Evolutionary conservation across 2,797 vertebrate species (phyloP), one percentile per base, ranked within the genome.

Genomic region (Halcyon smyrnensis): DNA sequence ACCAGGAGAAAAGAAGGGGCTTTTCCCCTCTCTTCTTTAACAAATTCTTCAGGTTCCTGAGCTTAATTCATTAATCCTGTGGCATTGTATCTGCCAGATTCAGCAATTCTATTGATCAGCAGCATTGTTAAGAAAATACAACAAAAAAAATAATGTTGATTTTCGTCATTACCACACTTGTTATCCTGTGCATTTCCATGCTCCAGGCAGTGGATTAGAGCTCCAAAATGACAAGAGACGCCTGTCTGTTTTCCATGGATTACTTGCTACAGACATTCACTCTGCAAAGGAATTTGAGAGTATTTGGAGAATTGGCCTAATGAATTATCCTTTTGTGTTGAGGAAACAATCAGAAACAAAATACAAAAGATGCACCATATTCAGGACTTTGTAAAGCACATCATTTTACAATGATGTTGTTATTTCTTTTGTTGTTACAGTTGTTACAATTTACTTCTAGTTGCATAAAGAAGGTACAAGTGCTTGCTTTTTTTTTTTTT

Each of bases 91-190:
- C 92, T 97, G 93, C 95, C 96, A 97, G 94, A 90, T 97, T 96
- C 97, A 96, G 64, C 90, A 94, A 88, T 97, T 96, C 98, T 89
- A 97, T 97, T 98, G 98, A 98, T 97, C 95, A 95, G 78, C 60
- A 84, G 71, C 80, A 96, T 98, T 97, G 97, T 97, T 97, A 97
- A 97, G 95, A 97, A 97, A 97, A 97, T 91, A 97, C 97, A 97
- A 98, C 97, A 14, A 34, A 91, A 95, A 96, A 98, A 97, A 97
- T 97, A 96, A 96, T 97, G 97, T 98, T 98, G 98, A 87, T 98
- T 97, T 98, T 98, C 82, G 95, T 97, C 95, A 98, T 98, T 98
- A 97, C 95, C 97, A 97, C 97, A 97, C 96, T 98, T 98, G 97
- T 98, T 98, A 97, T 95, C 96, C 97, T 91, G 89, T 96, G 89